Percentiles rank a stretch among this genome's conserved stretches.
phyloP scores from a whole-genome alignment of 2,113 vertebrate species.

The Hemiprocne comata region DNA sequence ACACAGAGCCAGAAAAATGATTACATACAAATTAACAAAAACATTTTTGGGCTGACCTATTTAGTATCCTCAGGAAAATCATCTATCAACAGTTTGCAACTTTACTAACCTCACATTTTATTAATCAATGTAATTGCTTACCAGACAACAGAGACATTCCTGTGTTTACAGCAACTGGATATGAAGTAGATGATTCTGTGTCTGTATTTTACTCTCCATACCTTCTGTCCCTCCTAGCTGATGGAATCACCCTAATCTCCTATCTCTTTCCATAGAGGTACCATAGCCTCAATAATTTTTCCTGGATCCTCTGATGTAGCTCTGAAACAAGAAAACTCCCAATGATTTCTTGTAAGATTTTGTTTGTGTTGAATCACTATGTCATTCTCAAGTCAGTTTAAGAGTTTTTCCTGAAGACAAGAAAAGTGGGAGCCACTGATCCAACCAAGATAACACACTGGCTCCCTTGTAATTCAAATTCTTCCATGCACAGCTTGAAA shows the following conservation, averaged over 20 bases:
- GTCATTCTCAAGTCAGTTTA: not conserved
- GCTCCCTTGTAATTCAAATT: not conserved
- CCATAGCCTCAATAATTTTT: not conserved
- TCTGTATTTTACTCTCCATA: not conserved
- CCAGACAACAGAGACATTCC: not conserved
- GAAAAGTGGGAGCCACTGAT: not conserved
- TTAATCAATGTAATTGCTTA: not conserved
- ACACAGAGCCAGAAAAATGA: not conserved
- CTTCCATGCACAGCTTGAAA: conserved; percentile 21
- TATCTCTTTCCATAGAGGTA: not conserved
- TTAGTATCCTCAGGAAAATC: not conserved
- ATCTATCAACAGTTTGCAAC: not conserved
- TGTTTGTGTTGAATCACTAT: not conserved
- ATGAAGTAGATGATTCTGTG: not conserved
- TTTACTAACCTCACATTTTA: conserved; percentile 2
- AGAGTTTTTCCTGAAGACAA: not conserved
- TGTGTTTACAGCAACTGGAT: not conserved
- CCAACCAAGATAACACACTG: not conserved
- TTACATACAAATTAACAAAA: not conserved
- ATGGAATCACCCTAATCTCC: not conserved
- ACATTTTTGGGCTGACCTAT: not conserved
- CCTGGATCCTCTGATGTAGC: not conserved
- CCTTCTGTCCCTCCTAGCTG: not conserved
- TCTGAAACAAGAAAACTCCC: not conserved
- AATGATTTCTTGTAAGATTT: not conserved